Base-by-base conservation (phyloP, 2,797 vertebrate species). In the Thripadectes ignobilis region DNA sequence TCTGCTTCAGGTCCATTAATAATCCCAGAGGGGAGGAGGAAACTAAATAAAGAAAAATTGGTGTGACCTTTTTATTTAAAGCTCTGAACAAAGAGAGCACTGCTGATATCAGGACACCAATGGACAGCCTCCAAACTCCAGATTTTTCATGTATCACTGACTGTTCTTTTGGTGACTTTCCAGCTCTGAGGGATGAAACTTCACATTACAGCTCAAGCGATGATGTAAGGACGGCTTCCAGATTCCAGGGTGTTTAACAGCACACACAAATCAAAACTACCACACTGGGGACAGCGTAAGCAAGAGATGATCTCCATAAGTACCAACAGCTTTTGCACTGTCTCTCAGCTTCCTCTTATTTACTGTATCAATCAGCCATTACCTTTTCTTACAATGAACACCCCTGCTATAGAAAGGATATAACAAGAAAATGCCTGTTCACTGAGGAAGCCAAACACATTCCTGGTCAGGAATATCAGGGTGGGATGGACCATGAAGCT, bases 101-200 rank as follows among this genome's bases (percentile, higher is more conserved):
- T 67, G 81, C 90, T 74, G 83, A 7, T 30, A 51, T 30, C 63
- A 59, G 80, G 55, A 66, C 69, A 88, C 38, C 62, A 16, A 17
- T 41, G 88, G 85, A 71, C 69, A 86, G 76, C 36, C 63, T 95
- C 79, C 93, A 88, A 83, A 83, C 18, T 55, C 83, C 85, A 32
- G 62, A 38, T 27, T 73, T 72, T 71, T 78, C 3, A 0, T 12
- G 36, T 74, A n/a, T 65, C 91, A 72, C 39, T 61, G 36, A 15
- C 14, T 43, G 65, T 8, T 38, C 69, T 48, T 75, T 23, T 46
- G 65, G 54, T 51, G 62, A 76, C 83, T 88, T 90, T 90, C 83
- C 85, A 92, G 1, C 79, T 88, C 62, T 32, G 76, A 62, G 7
- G 51, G 65, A 55, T 10, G 39, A 36, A 81, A 72, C 66, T 89